A percentile compares a stretch with the other conserved stretches of the same genome.
These are phyloP conservation scores for Lydus trimaculatus DNA, from an alignment of 2,888 invertebrate species.

Conservation along the genomic window DNA sequence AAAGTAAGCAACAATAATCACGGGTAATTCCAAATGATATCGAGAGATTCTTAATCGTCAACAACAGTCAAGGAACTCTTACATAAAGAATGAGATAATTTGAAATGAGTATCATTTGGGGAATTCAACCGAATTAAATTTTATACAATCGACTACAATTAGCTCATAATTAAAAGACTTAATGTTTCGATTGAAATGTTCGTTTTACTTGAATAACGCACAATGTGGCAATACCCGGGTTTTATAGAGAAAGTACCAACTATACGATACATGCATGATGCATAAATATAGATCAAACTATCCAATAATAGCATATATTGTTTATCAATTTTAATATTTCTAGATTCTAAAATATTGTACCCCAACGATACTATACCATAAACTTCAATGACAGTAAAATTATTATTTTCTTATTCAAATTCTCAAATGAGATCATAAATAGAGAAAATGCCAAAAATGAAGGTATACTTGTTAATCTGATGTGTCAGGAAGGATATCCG, in stretches of 20 bases:
- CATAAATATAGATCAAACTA: neutral
- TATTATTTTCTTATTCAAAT: neutral
- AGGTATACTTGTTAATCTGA: neutral
- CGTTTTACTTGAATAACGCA: too few relatives aligned
- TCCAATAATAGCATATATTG: neutral
- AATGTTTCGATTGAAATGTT: too few relatives aligned
- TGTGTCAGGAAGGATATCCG: conserved; percentile 3
- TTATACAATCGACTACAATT: neutral
- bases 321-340: neutral
- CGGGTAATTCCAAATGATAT: neutral
- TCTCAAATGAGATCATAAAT: neutral
- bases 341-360: neutral
- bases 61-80: neutral
- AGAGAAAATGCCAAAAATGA: neutral
- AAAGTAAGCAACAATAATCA: neutral
- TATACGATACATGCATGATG: neutral
- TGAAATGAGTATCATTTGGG: neutral
- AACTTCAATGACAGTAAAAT: neutral
- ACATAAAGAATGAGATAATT: neutral
- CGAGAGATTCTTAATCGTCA: neutral
- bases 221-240: neutral
- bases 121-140: neutral
- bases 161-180: neutral
- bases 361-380: neutral
- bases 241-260: neutral